These are phyloP conservation scores for Rhopalosiphum nymphaeae DNA, from an alignment of 2,888 invertebrate species.

Conservation along the genomic window DNA sequence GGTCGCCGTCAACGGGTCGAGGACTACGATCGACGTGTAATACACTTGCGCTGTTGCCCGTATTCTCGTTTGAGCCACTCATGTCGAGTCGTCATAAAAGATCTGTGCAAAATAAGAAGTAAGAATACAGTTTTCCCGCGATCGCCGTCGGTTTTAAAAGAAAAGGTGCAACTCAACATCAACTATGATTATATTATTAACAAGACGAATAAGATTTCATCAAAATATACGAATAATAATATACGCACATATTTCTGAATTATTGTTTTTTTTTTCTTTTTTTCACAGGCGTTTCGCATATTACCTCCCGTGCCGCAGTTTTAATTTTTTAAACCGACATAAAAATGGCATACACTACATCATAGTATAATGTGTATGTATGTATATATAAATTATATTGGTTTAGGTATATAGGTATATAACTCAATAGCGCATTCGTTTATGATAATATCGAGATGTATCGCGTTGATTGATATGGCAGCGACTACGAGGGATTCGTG, in stretches of 20 bases:
- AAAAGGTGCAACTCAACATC: neutral
- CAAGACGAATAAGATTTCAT: neutral
- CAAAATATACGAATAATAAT: neutral
- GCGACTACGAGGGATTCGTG: neutral
- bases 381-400: neutral
- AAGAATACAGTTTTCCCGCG: too few relatives aligned
- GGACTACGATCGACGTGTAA: too few relatives aligned
- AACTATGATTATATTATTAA: neutral
- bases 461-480: conserved; percentile 43
- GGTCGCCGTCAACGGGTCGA: neutral
- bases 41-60: too few relatives aligned
- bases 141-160: too few relatives aligned
- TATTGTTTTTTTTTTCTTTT: neutral
- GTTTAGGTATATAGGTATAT: neutral
- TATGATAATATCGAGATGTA: neutral
- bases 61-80: too few relatives aligned
- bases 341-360: neutral
- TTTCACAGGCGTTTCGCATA: neutral
- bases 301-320: neutral
- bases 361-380: neutral
- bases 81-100: too few relatives aligned
- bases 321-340: neutral
- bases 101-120: too few relatives aligned
- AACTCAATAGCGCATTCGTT: neutral
- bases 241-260: neutral